These are phyloP conservation scores for Acipenser transmontanus DNA, from an alignment of 2,797 vertebrate genomes.

Conservation along the genomic window DNA sequence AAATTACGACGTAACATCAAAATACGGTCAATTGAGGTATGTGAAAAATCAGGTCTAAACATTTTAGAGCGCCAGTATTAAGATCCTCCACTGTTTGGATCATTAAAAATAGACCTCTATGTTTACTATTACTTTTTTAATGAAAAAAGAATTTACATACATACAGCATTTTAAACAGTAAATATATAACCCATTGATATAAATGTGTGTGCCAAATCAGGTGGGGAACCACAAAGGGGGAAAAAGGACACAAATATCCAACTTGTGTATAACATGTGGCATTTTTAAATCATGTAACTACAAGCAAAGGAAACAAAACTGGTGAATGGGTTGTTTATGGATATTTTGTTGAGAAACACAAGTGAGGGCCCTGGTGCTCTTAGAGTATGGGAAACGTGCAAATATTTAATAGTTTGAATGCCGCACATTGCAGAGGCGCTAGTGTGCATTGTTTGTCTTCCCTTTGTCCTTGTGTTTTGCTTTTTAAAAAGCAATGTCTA, in stretches of 20 bases:
- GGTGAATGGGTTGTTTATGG: conserved; percentile 54
- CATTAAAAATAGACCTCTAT: too few relatives aligned
- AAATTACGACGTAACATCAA: too few relatives aligned
- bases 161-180: conserved; percentile 13
- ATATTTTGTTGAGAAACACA: conserved; percentile 67
- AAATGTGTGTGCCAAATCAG: conserved; percentile 31
- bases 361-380: conserved; percentile 70
- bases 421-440: conserved; percentile 68
- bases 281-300: conserved; percentile 7
- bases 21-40: too few relatives aligned
- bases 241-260: conserved; percentile 31
- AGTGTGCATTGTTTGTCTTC: conserved; percentile 66
- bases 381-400: conserved; percentile 81
- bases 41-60: too few relatives aligned
- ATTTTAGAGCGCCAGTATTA: too few relatives aligned
- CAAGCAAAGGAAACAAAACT: conserved; percentile 42
- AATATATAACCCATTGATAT: conserved; percentile 19
- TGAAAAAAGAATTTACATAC: too few relatives aligned
- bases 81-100: too few relatives aligned
- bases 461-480: conserved; percentile 62
- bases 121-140: too few relatives aligned
- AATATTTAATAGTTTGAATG: conserved; percentile 82
- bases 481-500: conserved; percentile 56
- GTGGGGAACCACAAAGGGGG: conserved; percentile 19
- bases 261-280: conserved; percentile 37